Conservation (phyloP, 2,797 vertebrate species). For the Dendrocincla tyrannina region DNA sequence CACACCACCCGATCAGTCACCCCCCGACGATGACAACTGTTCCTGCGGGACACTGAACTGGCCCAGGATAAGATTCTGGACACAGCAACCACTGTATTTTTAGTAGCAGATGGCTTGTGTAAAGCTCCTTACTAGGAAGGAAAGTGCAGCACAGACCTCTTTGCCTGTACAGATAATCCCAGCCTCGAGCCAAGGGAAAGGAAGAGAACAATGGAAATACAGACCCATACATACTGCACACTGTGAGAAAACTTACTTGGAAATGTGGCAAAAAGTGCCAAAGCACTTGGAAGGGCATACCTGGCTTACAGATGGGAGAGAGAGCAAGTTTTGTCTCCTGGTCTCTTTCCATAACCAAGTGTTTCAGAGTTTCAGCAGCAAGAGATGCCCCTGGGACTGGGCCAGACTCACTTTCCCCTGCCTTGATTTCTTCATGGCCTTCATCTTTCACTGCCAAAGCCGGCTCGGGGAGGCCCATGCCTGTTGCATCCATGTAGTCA, state of each 20-base stretch:
- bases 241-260: neutral
- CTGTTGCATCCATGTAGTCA: conserved; percentile 53
- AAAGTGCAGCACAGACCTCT: neutral
- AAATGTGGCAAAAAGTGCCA: neutral
- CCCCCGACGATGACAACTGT: neutral
- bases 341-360: conserved; percentile 61
- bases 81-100: conserved; percentile 40
- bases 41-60: conserved; percentile 3
- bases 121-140: conserved; percentile 15
- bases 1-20: neutral
- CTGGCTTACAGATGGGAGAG: conserved; percentile 76
- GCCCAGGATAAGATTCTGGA: conserved; percentile 9
- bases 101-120: conserved; percentile 1
- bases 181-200: neutral
- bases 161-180: neutral
- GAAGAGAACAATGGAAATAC: neutral
- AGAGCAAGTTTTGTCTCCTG: conserved; percentile 67
- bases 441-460: conserved; percentile 62
- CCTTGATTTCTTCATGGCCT: conserved; percentile 57
- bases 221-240: neutral
- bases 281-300: conserved; percentile 55
- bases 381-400: conserved; percentile 23
- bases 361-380: conserved; percentile 63
- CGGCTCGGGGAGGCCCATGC: conserved; percentile 38
- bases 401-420: conserved; percentile 28